Percentiles rank a stretch among this genome's conserved stretches.
These are phyloP conservation scores for Mesaphorura yosii DNA, from an alignment of 1,140 invertebrate species.

Conservation along the genomic window DNA sequence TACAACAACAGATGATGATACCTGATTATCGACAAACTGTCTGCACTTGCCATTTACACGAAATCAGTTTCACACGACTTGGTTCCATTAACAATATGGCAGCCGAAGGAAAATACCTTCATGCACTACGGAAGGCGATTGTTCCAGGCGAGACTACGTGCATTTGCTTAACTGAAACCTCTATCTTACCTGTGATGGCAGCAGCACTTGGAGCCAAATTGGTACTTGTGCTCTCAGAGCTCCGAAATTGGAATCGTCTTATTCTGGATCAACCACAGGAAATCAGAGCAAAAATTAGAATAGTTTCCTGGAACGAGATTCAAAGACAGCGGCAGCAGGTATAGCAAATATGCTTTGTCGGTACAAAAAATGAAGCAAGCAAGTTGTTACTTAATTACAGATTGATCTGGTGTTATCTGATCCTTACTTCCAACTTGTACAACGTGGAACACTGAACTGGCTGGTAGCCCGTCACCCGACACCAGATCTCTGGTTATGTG, in stretches of 20 bases:
- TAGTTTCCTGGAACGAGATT: slow-evolving; percentile 37
- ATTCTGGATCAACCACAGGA: neutral
- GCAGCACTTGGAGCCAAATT: slow-evolving; percentile 60
- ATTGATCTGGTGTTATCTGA: slow-evolving; percentile 68
- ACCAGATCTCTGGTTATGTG: slow-evolving; percentile 66
- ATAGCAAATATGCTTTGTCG: slow-evolving; percentile 6
- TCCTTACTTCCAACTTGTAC: slow-evolving; percentile 65
- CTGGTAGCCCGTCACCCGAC: neutral
- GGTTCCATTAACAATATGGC: slow-evolving; percentile 68
- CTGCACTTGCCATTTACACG: too few relatives aligned
- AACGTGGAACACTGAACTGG: slow-evolving; percentile 41
- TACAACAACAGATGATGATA: slow-evolving; percentile 52
- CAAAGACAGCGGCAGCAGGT: neutral
- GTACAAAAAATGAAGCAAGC: neutral
- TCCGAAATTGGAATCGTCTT: slow-evolving; percentile 33
- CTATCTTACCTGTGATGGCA: slow-evolving; percentile 58
- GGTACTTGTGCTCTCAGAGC: slow-evolving; percentile 53
- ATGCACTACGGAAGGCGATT: slow-evolving; percentile 46
- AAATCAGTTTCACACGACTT: slow-evolving; percentile 68
- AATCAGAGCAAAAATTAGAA: slow-evolving; percentile 37
- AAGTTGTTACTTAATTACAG: slow-evolving; percentile 28
- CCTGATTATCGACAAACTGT: slow-evolving; percentile 63
- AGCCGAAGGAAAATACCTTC: slow-evolving; percentile 55
- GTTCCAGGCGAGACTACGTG: slow-evolving; percentile 45
- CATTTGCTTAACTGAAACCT: slow-evolving; percentile 68